phyloP scores from a whole-genome alignment of 2,888 invertebrate genomes.

The Cheilosia vernalis region DNA sequence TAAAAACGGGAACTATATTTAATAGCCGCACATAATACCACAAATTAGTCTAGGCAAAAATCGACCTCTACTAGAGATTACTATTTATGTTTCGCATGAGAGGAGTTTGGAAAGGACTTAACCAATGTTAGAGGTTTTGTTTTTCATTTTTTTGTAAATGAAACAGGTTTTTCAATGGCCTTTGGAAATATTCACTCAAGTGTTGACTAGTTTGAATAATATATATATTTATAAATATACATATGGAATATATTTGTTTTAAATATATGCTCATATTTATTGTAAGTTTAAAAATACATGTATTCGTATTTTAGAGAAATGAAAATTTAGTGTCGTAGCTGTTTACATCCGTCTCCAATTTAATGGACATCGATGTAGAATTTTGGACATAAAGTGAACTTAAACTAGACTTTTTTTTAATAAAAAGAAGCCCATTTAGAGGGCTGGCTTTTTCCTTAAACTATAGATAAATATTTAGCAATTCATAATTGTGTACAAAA shows the following conservation, averaged over 20 bases:
- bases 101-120: conserved; percentile 1
- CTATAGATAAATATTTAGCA: not conserved
- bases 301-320: conserved; percentile 29
- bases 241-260: conserved; percentile 31
- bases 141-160: conserved; percentile 50
- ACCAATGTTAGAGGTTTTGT: conserved; percentile 10
- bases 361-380: conserved; percentile 17
- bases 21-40: conserved; percentile 69
- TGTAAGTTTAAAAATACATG: conserved; percentile 27
- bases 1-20: conserved; percentile 68
- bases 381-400: conserved; percentile 37
- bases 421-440: not conserved
- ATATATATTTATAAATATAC: conserved; percentile 41
- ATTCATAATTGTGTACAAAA: not conserved
- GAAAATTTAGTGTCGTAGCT: conserved; percentile 21
- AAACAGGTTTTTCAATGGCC: conserved; percentile 69
- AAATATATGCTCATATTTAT: conserved; percentile 29
- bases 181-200: conserved; percentile 47
- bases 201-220: conserved; percentile 34
- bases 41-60: conserved; percentile 56
- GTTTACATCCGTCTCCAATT: conserved; percentile 43
- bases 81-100: not conserved
- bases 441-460: not conserved
- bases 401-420: conserved; percentile 13
- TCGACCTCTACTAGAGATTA: not conserved